Conservation (phyloP, 2,113 vertebrate genomes). For the Nesoenas mayeri region DNA sequence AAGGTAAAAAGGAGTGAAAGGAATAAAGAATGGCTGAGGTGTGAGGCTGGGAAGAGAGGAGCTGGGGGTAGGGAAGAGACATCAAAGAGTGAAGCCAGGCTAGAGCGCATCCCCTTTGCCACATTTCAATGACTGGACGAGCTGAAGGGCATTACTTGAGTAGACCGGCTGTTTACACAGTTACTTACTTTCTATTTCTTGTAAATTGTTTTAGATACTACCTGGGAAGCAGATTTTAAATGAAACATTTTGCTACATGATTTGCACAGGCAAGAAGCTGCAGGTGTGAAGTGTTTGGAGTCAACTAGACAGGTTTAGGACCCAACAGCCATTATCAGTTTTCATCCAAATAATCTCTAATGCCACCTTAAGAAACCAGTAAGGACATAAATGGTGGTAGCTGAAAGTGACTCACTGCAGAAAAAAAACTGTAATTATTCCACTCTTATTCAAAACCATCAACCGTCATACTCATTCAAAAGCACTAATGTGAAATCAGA, state of each 20-base stretch:
- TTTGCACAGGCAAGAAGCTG: background rate
- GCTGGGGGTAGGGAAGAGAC: background rate
- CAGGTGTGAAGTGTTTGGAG: background rate
- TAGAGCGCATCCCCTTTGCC: background rate
- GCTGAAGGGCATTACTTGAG: background rate
- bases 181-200: background rate
- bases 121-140: background rate
- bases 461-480: background rate
- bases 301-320: background rate
- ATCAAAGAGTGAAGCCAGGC: background rate
- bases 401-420: background rate
- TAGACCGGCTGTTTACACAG: background rate
- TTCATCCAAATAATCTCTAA: background rate
- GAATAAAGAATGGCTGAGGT: background rate
- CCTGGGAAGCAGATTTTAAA: background rate
- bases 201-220: background rate
- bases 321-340: background rate
- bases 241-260: background rate
- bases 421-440: background rate
- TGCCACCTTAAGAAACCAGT: background rate
- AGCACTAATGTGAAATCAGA: background rate
- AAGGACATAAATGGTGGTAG: background rate
- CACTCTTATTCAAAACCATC: constrained; percentile 9
- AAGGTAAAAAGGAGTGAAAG: background rate
- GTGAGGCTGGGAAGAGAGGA: background rate